Evolutionary conservation across 1,140 invertebrate genomes (phyloP), one percentile per base, ranked within the genome.

Genomic region (Mamestra configurata): DNA sequence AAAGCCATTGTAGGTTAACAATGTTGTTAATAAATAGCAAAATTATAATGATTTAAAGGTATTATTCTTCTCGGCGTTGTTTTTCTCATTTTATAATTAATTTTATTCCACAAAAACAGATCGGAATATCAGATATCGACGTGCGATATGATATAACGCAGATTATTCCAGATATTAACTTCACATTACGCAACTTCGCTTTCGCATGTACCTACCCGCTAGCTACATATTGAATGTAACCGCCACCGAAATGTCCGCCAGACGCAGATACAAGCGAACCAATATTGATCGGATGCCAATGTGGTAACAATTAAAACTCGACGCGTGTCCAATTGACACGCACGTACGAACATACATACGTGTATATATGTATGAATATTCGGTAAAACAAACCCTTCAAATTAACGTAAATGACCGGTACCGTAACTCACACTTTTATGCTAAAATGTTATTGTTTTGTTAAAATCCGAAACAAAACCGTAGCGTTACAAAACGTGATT

Each of bases 261-360:
- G 13, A 35, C 18, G 24, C 35, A n/a, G 49, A 20, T 37, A 57
- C 22, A 37, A 72, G 13, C 64, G 40, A 18, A 57, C 31, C 71
- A 73, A 73, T 73, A 73, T 57, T 40, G 71, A 73, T 73, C 71
- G 71, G 31, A 73, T 73, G 31, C 71, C 71, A 40, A 72, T 72
- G 70, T 72, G 70, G 46, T 72, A 35, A 35, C 61, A 66, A 73
- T 73, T 73, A 73, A 73, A 57, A 73, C 31, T 73, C n/a, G 49
- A 53, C 49, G 49, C 53, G 20, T 73, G 49, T 73, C 43, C 68
- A 35, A 70, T 49, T 18, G 20, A 27, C 27, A 75, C 53, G 35
- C 18, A 75, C 35, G 7, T 57, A 40, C 20, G 20, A 15, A 64
- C 18, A 35, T n/a, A 49, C 37, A 53, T 31, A 51, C 51, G 51